Base-by-base conservation (phyloP, 2,888 invertebrate species). In the Venusia cambrica region DNA sequence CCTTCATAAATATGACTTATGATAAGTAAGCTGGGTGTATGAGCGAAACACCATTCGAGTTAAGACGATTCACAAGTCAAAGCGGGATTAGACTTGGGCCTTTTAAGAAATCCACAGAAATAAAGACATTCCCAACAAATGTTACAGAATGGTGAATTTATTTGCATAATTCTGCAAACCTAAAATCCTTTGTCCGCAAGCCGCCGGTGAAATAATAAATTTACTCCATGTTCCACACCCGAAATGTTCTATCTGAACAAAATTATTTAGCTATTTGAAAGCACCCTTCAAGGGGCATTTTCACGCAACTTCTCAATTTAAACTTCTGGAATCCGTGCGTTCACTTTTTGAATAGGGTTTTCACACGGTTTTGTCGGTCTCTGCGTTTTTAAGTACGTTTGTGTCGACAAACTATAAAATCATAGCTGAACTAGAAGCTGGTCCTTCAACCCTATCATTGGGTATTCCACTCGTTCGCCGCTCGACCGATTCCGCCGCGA, bases 111-210 rank as follows among this genome's bases (percentile, higher is more conserved):
- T 77, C 76, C 70, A 72, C 74, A 66, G 71, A 81, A 81, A 83
- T 83, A 81, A 83, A 81, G 81, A 80, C 83, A 80, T 84, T 81
- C 67, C 72, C 73, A 79, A 83, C 85, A 85, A 85, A 83, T 85
- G 85, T 85, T 84, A 81, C 85, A 79, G 75, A 81, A 80, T 81
- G 80, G 80, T 78, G 83, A 84, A 84, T 84, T 81, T 83, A 85
- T 85, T 85, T 85, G 83, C 83, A 84, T 85, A 85, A 81, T 79
- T 85, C 81, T 73, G 71, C 74, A 76, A 81, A 79, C 75, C 80
- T 75, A 75, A 40, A 84, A 81, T 78, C 84, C 79, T 81, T 83
- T 84, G 83, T 80, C 83, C 80, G 80, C 72, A 61, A 68, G 67
- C 69, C 68, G 69, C 65, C 71, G 70, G 69, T 73, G 57, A 80